Evolutionary conservation across 2,797 vertebrate genomes (phyloP).

Genomic region (Hapalemur alaotrensis): DNA sequence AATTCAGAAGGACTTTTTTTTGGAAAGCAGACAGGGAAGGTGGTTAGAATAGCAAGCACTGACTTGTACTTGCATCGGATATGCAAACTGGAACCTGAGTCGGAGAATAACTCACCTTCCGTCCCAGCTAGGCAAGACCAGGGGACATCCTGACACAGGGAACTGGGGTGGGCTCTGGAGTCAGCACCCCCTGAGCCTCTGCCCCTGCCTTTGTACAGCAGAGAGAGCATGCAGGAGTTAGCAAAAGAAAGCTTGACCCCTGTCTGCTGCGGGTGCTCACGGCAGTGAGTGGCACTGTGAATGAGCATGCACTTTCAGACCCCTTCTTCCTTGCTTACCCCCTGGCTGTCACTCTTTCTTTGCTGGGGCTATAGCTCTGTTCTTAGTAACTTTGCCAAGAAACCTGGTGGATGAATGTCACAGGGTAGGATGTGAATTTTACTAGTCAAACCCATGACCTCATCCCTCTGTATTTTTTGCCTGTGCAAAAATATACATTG

Average conservation of each 20-base stretch:
- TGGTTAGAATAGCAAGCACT: background rate
- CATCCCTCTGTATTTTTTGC: background rate
- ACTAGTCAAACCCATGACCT: background rate
- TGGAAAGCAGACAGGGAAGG: background rate
- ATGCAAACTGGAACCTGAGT: background rate
- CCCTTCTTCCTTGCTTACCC: background rate
- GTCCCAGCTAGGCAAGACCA: background rate
- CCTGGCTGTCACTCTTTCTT: background rate
- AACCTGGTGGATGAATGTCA: background rate
- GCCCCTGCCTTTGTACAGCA: background rate
- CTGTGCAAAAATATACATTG: background rate
- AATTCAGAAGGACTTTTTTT: background rate
- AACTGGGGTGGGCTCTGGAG: background rate
- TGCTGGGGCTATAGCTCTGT: background rate
- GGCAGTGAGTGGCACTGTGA: too few relatives aligned
- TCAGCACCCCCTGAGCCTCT: background rate
- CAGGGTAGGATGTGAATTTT: background rate
- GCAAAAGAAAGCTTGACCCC: too few relatives aligned
- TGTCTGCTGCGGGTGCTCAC: fast-evolving
- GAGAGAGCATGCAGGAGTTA: fast-evolving
- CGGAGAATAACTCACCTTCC: background rate
- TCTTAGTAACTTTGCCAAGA: background rate
- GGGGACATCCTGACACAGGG: background rate
- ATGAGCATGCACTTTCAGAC: fast-evolving
- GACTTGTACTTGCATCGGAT: background rate